A percentile compares a stretch with the other conserved stretches of the same genome.
phyloP scores from a whole-genome alignment of 2,797 vertebrate species.

The Peromyscus aztecus region DNA sequence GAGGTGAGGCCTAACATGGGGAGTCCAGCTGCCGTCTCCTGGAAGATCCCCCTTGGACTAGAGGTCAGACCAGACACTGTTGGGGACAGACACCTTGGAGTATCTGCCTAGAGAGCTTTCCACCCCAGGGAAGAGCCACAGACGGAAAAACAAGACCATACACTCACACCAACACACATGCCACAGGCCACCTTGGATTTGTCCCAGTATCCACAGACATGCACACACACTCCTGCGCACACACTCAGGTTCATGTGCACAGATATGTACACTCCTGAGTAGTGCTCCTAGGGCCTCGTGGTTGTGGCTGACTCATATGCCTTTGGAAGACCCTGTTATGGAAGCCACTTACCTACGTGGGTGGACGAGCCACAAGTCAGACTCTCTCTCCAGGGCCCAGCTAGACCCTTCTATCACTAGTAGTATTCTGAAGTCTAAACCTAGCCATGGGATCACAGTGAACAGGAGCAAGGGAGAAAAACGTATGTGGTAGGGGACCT shows the following conservation, averaged over 20 bases:
- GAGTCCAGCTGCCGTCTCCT: background rate
- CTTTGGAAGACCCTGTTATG: background rate
- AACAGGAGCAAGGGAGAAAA: background rate
- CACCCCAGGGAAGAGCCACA: background rate
- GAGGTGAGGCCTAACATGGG: background rate
- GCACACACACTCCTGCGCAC: background rate
- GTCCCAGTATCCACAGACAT: background rate
- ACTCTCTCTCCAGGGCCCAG: background rate
- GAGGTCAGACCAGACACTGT: background rate
- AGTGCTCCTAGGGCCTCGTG: fast-evolving
- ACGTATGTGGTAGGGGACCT: background rate
- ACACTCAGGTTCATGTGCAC: background rate
- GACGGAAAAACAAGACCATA: background rate
- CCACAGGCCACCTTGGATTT: background rate
- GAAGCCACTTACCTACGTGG: background rate
- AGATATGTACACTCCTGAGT: background rate
- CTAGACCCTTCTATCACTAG: background rate
- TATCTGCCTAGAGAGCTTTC: background rate
- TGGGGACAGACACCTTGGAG: background rate
- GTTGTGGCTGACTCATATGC: background rate
- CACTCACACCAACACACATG: background rate
- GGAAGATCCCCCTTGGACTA: background rate
- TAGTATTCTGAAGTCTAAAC: background rate
- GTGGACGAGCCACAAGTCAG: background rate
- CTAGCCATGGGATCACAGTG: background rate